Evolutionary conservation across 2,797 vertebrate species (phyloP), one percentile per base, ranked within the genome.

Genomic region (Anas bernieri): DNA sequence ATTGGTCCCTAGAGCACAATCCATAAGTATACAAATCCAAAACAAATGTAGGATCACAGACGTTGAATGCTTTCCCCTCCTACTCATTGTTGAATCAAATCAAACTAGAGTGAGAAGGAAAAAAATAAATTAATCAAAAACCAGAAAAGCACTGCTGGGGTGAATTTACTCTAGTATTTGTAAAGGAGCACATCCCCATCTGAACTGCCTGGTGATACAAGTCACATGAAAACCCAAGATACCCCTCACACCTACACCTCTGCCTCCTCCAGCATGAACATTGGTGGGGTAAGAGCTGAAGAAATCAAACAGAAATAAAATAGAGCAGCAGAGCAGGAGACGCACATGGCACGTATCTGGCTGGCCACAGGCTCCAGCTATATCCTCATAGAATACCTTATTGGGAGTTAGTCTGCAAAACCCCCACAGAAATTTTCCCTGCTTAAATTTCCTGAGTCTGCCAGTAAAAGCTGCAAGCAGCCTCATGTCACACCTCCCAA

Each of bases 391-490:
- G 80, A 90, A 80, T 78, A 90, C 39, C 50, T 94, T 63, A 58
- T 72, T 13, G 12, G 91, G 58, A 89, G 63, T 46, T 46, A 73
- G 62, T 43, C 66, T 77, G 69, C 18, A 45, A 80, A 93, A 58
- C 11, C 39, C 45, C 54, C 37, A 81, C 31, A 87, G 61, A 77
- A 68, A 7, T 31, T 26, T 86, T 85, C 61, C 37, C 26, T 58
- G 18, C 45, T 88, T 68, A 87, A 64, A 92, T 94, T 90, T 93
- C 81, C 72, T 45, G 45, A 85, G 41, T 41, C 58, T 4, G 6
- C 33, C 88, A 86, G 73, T 25, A 83, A 93, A 88, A 94, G 61
- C 68, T 76, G 46, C 39, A 66, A 88, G 70, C 52, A 88, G 77
- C 30, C 68, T 72, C 48, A 90, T 86, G 80, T 50, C 21, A 58